These are phyloP conservation scores for Lophotriccus pileatus DNA, from an alignment of 2,797 vertebrate genomes.

Conservation along the genomic window DNA sequence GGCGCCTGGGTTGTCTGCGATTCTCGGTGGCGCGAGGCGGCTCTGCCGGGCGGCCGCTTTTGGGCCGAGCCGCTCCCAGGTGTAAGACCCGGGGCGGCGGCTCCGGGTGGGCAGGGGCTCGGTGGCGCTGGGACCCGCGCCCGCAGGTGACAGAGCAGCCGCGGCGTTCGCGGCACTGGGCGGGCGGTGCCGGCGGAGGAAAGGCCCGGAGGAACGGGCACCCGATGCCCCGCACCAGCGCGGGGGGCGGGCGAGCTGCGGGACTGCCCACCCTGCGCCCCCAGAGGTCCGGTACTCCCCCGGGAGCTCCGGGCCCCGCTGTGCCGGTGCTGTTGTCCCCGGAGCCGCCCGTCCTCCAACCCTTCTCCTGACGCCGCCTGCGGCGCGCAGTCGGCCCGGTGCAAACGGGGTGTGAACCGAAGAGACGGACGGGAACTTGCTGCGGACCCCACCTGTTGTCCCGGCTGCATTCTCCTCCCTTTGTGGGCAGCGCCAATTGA, in stretches of 20 bases:
- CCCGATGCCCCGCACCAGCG: neutral
- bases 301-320: neutral
- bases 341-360: neutral
- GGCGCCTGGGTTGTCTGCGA: too few relatives aligned
- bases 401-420: constrained; percentile 35
- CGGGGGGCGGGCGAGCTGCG: neutral
- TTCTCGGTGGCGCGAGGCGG: too few relatives aligned
- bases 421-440: neutral
- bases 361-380: neutral
- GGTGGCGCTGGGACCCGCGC: neutral
- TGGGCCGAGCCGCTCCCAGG: neutral
- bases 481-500: neutral
- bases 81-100: neutral
- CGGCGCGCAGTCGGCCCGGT: neutral
- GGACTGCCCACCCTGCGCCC: neutral
- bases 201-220: neutral
- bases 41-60: neutral
- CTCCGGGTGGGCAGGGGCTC: neutral
- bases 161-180: neutral
- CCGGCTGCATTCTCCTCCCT: neutral
- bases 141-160: too few relatives aligned
- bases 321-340: neutral
- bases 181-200: neutral
- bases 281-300: neutral
- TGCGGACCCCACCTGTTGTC: neutral